Percentiles rank a stretch among this genome's conserved stretches.
These are phyloP conservation scores for Leucosticte australis DNA, from an alignment of 2,113 vertebrate species.

Conservation along the genomic window DNA sequence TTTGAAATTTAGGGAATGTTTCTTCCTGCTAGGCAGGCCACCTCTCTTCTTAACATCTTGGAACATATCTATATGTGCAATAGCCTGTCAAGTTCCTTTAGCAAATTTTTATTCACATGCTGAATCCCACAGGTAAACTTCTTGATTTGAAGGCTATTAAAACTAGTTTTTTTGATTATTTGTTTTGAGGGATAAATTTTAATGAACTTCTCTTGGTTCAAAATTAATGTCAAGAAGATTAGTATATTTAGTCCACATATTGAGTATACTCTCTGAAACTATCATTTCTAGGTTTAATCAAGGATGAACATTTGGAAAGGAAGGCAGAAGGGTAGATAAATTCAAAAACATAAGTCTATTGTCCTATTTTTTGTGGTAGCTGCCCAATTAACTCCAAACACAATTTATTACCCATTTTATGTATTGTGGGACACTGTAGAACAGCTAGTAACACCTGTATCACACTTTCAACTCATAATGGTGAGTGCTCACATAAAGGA, in stretches of 20 bases:
- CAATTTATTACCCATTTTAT: not conserved
- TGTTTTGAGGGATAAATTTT: not conserved
- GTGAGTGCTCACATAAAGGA: not conserved
- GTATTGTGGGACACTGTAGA: not conserved
- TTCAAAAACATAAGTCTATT: not conserved
- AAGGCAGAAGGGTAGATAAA: not conserved
- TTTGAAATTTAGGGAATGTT: not conserved
- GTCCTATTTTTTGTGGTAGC: not conserved
- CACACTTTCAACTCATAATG: not conserved
- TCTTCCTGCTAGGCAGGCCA: not conserved
- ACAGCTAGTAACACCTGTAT: not conserved
- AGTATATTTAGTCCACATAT: not conserved
- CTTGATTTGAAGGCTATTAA: not conserved
- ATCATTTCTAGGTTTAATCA: not conserved
- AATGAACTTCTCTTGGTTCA: not conserved
- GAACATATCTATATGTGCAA: not conserved
- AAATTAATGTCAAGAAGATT: not conserved
- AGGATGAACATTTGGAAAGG: not conserved
- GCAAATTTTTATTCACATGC: not conserved
- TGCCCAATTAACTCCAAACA: not conserved
- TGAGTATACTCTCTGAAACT: not conserved
- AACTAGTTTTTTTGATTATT: not conserved
- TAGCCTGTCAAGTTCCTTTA: not conserved
- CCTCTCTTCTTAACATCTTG: not conserved
- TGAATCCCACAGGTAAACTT: not conserved